A percentile compares a stretch with the other conserved stretches of the same genome.
Evolutionary conservation across 2,113 vertebrate genomes (phyloP).

Genomic region (Himantopus leucocephalus): DNA sequence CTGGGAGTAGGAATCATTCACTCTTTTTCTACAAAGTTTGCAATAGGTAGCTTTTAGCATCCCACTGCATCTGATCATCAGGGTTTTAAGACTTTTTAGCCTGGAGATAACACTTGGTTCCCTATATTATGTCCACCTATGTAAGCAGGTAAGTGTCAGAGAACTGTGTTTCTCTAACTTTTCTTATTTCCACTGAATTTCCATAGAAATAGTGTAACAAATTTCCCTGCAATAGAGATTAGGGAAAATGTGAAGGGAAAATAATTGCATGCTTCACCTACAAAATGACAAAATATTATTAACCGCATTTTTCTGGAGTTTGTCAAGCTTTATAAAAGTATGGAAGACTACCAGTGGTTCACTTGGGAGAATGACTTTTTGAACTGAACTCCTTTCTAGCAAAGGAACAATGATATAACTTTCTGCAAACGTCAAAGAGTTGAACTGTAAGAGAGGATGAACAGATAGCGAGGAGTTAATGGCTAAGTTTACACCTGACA

Average conservation of each 20-base stretch:
- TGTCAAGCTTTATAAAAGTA: not conserved
- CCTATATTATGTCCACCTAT: not conserved
- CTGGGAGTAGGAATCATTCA: not conserved
- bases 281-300: not conserved
- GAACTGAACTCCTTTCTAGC: not conserved
- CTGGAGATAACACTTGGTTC: not conserved
- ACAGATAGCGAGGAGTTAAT: accelerated
- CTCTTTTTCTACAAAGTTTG: not conserved
- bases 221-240: not conserved
- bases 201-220: not conserved
- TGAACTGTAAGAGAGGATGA: not conserved
- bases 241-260: not conserved
- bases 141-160: not conserved
- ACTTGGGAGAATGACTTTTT: not conserved
- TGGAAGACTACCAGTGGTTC: not conserved
- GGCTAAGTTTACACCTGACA: not conserved
- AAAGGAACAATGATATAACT: not conserved
- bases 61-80: not conserved
- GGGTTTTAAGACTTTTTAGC: not conserved
- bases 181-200: not conserved
- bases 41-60: not conserved
- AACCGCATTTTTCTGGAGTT: not conserved
- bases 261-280: not conserved
- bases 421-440: not conserved
- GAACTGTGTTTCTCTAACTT: not conserved